Conservation (phyloP, 2,888 invertebrate genomes). For the Micoletzkya japonica region DNA sequence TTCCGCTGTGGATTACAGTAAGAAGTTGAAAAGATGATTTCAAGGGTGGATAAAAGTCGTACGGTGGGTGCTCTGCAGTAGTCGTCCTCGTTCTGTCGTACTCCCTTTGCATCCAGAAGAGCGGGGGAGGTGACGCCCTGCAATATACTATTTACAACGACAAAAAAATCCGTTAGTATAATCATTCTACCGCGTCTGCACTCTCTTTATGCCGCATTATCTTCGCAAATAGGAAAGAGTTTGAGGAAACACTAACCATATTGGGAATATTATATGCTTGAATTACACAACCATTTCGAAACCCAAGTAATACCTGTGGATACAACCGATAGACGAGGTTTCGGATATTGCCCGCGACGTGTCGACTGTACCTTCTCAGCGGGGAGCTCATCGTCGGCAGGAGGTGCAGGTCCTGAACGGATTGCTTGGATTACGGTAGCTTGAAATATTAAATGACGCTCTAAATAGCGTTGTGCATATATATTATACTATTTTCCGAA, state of each 20-base stretch:
- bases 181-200: no score
- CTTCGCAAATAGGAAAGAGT: no score
- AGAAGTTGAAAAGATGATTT: no score
- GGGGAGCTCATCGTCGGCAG: conserved; percentile 56
- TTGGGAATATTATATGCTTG: no score
- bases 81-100: conserved; percentile 69
- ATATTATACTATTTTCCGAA: background rate
- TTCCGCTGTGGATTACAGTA: no score
- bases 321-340: conserved; percentile 79
- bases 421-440: background rate
- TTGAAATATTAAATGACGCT: background rate
- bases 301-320: conserved; percentile 69
- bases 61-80: conserved; percentile 72
- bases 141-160: no score
- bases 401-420: conserved; percentile 51
- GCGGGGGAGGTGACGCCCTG: conserved; percentile 75
- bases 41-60: no score
- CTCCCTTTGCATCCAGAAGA: conserved; percentile 75
- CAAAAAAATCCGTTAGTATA: no score
- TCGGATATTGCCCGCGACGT: conserved; percentile 76
- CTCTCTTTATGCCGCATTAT: no score
- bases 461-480: background rate
- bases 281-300: no score
- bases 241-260: no score
- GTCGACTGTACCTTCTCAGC: conserved; percentile 55